Evolutionary conservation across 1,140 invertebrate genomes (phyloP).

Genomic region (Ericerus pela): DNA sequence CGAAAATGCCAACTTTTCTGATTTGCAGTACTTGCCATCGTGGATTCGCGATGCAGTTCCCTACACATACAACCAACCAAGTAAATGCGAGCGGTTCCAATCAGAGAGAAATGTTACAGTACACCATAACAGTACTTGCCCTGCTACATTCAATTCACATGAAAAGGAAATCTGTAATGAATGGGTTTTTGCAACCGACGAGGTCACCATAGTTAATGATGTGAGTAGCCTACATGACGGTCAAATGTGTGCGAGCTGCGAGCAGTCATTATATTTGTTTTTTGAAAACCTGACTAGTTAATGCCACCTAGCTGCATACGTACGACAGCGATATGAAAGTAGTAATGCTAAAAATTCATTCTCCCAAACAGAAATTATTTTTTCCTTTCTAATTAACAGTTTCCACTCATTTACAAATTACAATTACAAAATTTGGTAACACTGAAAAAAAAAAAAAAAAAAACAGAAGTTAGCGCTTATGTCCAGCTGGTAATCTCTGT

Average conservation of each 20-base stretch:
- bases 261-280: too few species aligned
- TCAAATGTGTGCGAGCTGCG: too few species aligned
- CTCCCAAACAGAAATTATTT: too few species aligned
- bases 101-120: not conserved
- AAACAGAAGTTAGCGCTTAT: not conserved
- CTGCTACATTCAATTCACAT: constrained; percentile 16
- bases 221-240: too few species aligned
- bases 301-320: too few species aligned
- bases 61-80: not conserved
- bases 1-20: too few species aligned
- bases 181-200: constrained; percentile 35
- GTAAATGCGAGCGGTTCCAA: not conserved
- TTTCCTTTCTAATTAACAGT: too few species aligned
- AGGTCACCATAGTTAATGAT: constrained; percentile 40
- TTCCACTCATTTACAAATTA: too few species aligned
- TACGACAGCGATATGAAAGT: too few species aligned
- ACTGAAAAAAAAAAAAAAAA: not conserved
- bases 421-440: too few species aligned
- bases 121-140: not conserved
- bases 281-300: too few species aligned
- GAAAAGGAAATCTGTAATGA: constrained; percentile 29
- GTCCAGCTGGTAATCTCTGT: not conserved
- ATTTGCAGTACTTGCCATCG: not conserved
- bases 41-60: not conserved
- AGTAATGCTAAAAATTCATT: too few species aligned